A percentile compares a stretch with the other conserved stretches of the same genome.
These are phyloP conservation scores for Melanerpes aurifrons DNA, from an alignment of 2,113 vertebrate genomes.

Conservation along the genomic window DNA sequence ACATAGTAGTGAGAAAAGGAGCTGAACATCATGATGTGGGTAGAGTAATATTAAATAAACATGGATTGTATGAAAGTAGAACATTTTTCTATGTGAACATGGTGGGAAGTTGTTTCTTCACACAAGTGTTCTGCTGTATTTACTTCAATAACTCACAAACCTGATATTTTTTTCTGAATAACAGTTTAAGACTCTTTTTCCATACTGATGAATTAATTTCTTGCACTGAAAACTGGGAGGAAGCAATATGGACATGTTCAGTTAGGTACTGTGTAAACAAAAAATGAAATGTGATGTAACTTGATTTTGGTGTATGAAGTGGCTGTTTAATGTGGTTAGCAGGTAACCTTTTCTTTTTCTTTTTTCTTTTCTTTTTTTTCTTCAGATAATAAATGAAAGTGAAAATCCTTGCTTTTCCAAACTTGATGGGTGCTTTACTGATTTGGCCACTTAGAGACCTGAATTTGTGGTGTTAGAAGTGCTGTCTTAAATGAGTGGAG, in stretches of 20 bases:
- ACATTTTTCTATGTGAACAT: rapidly evolving
- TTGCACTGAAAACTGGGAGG: not conserved
- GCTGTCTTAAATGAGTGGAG: not conserved
- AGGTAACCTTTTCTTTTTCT: not conserved
- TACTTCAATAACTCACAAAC: not conserved
- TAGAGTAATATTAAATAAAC: not conserved
- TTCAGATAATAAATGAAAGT: not conserved
- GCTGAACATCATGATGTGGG: not conserved
- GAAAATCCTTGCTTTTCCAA: not conserved
- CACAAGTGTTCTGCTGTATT: not conserved
- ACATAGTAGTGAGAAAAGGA: not conserved
- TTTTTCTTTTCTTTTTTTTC: no score
- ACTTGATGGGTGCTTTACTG: not conserved
- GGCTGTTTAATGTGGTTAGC: not conserved
- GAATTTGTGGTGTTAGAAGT: not conserved
- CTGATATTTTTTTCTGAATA: not conserved
- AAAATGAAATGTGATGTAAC: not conserved
- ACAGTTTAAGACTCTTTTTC: not conserved
- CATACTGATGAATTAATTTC: not conserved
- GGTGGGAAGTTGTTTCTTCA: not conserved
- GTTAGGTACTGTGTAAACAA: not conserved
- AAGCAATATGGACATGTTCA: not conserved
- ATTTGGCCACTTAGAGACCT: not conserved
- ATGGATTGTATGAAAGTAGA: not conserved
- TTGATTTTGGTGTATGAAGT: not conserved